Evolutionary conservation across 2,888 invertebrate genomes (phyloP).

Genomic region (Ennomos quercinarius): DNA sequence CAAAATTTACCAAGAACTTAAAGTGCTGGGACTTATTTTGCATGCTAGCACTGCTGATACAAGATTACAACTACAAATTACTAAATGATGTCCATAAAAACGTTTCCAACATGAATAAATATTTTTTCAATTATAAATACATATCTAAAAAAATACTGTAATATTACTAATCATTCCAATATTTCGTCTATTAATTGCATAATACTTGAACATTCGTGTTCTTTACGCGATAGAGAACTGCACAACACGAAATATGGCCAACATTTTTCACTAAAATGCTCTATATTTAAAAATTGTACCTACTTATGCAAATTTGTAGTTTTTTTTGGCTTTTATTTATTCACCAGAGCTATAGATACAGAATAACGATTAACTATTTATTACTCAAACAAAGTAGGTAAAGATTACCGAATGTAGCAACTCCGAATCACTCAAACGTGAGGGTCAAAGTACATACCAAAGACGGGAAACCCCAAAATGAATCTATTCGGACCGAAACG

Average conservation of each 20-base stretch:
- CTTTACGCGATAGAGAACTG: constrained; percentile 47
- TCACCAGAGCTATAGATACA: constrained; percentile 17
- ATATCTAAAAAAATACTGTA: constrained; percentile 69
- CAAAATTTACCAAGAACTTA: no score
- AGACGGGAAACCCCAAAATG: constrained; percentile 10
- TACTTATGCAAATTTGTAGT: constrained; percentile 59
- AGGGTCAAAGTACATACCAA: constrained; percentile 4
- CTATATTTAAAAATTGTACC: constrained; percentile 61
- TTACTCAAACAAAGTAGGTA: constrained; percentile 5
- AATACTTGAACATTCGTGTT: constrained; percentile 57
- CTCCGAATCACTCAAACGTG: background rate
- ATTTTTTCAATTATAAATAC: constrained; percentile 47
- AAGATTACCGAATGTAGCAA: constrained; percentile 5
- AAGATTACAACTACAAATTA: no score
- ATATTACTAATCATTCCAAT: constrained; percentile 47
- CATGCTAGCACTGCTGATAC: no score
- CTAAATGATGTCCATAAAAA: constrained; percentile 3
- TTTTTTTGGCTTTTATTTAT: constrained; percentile 22
- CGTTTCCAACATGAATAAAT: background rate
- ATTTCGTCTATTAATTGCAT: constrained; percentile 64
- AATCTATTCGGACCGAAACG: constrained; percentile 40
- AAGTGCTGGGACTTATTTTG: no score
- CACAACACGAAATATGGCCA: constrained; percentile 55
- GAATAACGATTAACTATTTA: constrained; percentile 16
- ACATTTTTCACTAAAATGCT: constrained; percentile 44